Evolutionary conservation across 1,140 invertebrate genomes (phyloP).

Genomic region (Ceratosolen solmsi): DNA sequence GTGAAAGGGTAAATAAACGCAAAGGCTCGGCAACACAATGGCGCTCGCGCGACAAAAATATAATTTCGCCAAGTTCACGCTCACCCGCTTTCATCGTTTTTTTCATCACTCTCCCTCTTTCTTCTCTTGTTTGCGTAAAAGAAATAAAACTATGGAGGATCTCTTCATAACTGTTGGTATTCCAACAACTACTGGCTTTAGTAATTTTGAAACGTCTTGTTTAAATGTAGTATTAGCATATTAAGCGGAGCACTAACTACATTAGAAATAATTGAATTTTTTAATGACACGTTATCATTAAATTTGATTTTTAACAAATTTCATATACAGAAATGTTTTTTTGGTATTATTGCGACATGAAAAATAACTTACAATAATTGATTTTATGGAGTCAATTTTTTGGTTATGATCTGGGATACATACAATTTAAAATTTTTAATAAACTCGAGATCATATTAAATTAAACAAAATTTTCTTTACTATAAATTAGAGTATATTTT

Average conservation of each 20-base stretch:
- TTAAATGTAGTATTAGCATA: neutral
- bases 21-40: conserved; percentile 15
- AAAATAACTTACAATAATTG: too few species aligned
- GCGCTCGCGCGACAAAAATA: conserved; percentile 39
- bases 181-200: neutral
- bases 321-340: too few species aligned
- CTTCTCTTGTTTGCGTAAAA: neutral
- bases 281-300: neutral
- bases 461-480: too few species aligned
- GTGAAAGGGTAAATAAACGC: conserved; percentile 45
- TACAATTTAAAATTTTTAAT: too few species aligned
- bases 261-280: neutral
- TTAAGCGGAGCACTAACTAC: neutral
- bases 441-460: too few species aligned
- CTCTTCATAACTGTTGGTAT: neutral
- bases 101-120: neutral
- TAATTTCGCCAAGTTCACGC: conserved; percentile 42
- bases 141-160: conserved; percentile 31
- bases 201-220: neutral
- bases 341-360: too few species aligned
- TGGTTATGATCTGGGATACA: too few species aligned
- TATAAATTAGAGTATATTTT: too few species aligned
- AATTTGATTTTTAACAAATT: neutral
- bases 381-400: too few species aligned
- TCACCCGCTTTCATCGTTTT: conserved; percentile 3